A percentile compares a stretch with the other conserved stretches of the same genome.
Evolutionary conservation across 2,797 vertebrate genomes (phyloP).

Genomic region (Hippopotamyrus pictus): DNA sequence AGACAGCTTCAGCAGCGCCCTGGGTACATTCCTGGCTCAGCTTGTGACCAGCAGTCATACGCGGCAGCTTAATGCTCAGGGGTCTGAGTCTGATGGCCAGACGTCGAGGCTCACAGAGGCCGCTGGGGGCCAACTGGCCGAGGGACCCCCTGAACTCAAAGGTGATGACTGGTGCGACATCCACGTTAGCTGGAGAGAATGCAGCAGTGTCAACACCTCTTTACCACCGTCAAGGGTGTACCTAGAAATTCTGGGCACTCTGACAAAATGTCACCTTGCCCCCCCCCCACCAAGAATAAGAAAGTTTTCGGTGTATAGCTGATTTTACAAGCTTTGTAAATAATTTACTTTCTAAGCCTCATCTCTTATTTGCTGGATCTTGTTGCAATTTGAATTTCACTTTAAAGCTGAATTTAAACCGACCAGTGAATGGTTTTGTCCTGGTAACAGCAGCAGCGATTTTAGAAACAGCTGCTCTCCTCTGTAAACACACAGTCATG

Average conservation of each 20-base stretch:
- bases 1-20: neutral
- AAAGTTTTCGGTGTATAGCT: neutral
- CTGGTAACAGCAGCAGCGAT: neutral
- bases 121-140: neutral
- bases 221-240: neutral
- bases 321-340: constrained; percentile 25
- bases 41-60: constrained; percentile 33
- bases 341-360: constrained; percentile 35
- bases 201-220: neutral
- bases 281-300: neutral
- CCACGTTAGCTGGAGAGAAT: neutral
- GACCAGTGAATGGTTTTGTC: neutral
- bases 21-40: neutral
- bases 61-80: constrained; percentile 1
- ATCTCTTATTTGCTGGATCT: constrained; percentile 32
- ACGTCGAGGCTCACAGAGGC: neutral
- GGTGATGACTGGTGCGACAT: neutral
- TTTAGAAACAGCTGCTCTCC: neutral
- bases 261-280: neutral
- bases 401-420: constrained; percentile 22
- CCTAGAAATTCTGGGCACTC: neutral
- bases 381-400: constrained; percentile 45
- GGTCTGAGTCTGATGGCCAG: neutral
- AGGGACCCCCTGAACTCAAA: neutral
- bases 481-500: neutral